These are phyloP conservation scores for Nymphicus hollandicus DNA, from an alignment of 2,113 vertebrate genomes.

Conservation along the genomic window DNA sequence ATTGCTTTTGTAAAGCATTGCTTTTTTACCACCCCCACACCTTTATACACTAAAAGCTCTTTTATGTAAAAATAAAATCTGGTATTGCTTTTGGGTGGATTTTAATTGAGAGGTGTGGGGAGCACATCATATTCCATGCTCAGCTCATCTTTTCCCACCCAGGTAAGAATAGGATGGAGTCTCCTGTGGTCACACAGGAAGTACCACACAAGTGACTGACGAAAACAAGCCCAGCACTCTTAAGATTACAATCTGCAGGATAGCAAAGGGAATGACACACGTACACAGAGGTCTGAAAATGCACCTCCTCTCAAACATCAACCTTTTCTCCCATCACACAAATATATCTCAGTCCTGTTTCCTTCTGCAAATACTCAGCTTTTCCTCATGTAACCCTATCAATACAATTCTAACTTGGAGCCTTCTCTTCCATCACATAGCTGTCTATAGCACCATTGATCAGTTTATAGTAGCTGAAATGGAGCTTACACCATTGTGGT, in stretches of 20 bases:
- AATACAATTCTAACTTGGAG: neutral
- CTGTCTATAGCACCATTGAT: neutral
- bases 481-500: rapidly evolving
- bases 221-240: neutral
- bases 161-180: neutral
- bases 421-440: neutral
- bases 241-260: too few species aligned
- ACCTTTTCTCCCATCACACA: neutral
- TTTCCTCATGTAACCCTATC: neutral
- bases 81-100: neutral
- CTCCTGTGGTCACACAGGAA: neutral
- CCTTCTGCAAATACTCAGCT: neutral
- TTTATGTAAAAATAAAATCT: neutral
- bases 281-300: neutral
- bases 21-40: neutral
- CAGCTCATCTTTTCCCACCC: neutral
- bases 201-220: neutral
- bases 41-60: neutral
- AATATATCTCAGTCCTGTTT: neutral
- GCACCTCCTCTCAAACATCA: neutral
- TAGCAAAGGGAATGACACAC: neutral
- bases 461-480: rapidly evolving
- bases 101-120: neutral
- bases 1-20: neutral
- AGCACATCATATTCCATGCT: neutral